Evolutionary conservation across 2,888 invertebrate genomes (phyloP), one percentile per base, ranked within the genome.

Genomic region (Heliothis peltigera): DNA sequence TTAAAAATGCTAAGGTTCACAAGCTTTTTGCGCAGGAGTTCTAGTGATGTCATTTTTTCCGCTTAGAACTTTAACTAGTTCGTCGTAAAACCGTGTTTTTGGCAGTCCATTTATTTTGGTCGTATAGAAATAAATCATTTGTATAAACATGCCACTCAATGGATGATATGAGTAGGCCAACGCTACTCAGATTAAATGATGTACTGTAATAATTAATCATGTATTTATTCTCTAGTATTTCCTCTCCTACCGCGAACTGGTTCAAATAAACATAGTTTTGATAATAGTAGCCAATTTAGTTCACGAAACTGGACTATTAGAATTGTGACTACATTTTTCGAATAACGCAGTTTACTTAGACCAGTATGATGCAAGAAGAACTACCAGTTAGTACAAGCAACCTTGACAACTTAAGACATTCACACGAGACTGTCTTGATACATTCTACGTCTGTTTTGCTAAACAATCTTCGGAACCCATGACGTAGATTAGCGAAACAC

Each of bases 321-420:
- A 49, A 51, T 56, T 64, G 56, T 21, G 35, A 32, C 25, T 25
- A 57, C 32, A 55, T 64, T 68, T 74, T 68, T 54, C 35, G 35
- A 60, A 77, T 74, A 73, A 42, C 58, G 46, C 47, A 70, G 47
- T 54, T 25, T 21, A 61, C 69, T 68, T 44, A 64, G 71, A 58
- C 57, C 55, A 48, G 60, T 62, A 71, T 83, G 79, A 79, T 85
- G 80, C 80, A 84, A 83, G 72, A 70, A 72, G 68, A 68, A 76
- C 68, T 74, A 70, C 63, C 70, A 72, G 64, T 66, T 69, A 64
- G 71, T 69, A 61, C 68, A 62, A 55, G 57, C 80, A 82, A 83
- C 86, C 87, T 86, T 86, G 87, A 72, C 53, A 65, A 54, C 74
- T 62, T 79, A 59, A 75, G 75, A 76, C 83, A 83, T 82, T 82